These are phyloP conservation scores for Rhagologus leucostigma DNA, from an alignment of 2,113 vertebrate genomes.

Conservation along the genomic window DNA sequence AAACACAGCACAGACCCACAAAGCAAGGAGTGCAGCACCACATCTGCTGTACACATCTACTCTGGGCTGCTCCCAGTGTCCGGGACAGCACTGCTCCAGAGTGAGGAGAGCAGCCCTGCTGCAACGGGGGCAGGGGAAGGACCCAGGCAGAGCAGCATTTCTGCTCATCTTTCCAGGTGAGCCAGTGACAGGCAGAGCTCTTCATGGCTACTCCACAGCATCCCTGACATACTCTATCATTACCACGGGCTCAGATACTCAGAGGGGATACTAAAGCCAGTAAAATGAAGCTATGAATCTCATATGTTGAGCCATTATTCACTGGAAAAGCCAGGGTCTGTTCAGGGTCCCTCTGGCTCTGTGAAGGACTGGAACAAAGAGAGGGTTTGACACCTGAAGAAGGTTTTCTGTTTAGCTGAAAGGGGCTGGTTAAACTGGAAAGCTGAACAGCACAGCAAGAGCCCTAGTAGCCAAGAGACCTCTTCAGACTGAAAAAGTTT, in stretches of 20 bases:
- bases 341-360: neutral
- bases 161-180: neutral
- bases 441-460: neutral
- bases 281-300: neutral
- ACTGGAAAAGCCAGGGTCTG: neutral
- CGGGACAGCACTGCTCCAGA: rapidly evolving
- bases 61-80: neutral
- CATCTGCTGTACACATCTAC: neutral
- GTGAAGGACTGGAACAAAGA: neutral
- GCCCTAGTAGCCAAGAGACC: neutral
- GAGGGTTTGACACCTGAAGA: neutral
- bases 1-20: neutral
- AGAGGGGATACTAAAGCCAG: neutral
- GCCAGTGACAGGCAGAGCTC: neutral
- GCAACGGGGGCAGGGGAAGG: rapidly evolving
- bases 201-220: neutral
- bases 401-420: neutral
- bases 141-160: neutral
- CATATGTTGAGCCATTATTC: neutral
- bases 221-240: neutral
- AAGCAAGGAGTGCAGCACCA: neutral
- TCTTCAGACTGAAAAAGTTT: neutral
- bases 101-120: rapidly evolving
- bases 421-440: neutral
- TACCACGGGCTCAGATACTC: neutral